These are phyloP conservation scores for Thamnophis sirtalis DNA, from an alignment of 2,113 vertebrate genomes.

Conservation along the genomic window DNA sequence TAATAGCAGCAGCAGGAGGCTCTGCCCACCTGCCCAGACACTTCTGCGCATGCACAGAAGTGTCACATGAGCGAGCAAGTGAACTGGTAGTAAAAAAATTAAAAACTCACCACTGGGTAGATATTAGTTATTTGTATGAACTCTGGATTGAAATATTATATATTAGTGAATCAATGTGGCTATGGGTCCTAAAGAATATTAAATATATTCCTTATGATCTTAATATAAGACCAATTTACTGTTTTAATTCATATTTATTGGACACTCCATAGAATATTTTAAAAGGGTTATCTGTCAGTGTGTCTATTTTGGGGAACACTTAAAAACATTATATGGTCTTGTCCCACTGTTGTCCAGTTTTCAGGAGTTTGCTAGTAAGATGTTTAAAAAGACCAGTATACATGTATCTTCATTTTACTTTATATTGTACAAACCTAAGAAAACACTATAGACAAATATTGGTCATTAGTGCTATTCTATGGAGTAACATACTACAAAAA, in stretches of 20 bases:
- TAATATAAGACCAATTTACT: neutral
- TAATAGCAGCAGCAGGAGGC: too few relatives aligned
- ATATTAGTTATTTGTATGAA: neutral
- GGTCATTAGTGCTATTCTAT: neutral
- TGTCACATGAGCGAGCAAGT: too few relatives aligned
- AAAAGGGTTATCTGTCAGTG: neutral
- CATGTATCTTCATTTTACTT: neutral
- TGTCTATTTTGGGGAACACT: neutral
- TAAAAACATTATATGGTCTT: neutral
- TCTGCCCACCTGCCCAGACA: too few relatives aligned
- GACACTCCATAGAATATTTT: neutral
- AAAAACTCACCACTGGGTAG: neutral
- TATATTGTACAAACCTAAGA: neutral
- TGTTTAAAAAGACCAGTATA: neutral
- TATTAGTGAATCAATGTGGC: neutral
- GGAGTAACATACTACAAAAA: too few relatives aligned
- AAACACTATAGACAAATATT: neutral
- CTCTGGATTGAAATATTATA: neutral
- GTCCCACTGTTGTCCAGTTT: neutral
- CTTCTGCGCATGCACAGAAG: too few relatives aligned
- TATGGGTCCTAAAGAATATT: neutral
- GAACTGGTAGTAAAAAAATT: too few relatives aligned
- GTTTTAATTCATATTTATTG: neutral
- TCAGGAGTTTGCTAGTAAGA: neutral
- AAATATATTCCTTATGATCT: neutral